Evolutionary conservation across 2,797 vertebrate species (phyloP).

Genomic region (Pipistrellus nathusii): DNA sequence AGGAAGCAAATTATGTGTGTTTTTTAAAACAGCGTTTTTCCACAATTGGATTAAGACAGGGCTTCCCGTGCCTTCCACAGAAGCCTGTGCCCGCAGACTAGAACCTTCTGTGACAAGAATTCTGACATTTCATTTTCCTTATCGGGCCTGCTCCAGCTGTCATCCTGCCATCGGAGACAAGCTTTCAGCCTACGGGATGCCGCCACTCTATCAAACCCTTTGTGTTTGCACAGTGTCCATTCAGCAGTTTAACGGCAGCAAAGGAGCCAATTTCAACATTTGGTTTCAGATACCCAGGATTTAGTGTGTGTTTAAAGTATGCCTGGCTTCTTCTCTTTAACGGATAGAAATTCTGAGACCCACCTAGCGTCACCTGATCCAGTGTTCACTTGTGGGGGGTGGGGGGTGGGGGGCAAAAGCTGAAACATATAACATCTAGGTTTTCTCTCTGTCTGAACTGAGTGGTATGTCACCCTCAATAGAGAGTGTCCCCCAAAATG

Average conservation of each 20-base stretch:
- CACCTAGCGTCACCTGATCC: not conserved
- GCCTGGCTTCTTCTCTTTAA: not conserved
- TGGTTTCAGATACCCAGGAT: constrained; percentile 57
- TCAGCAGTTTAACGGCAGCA: constrained; percentile 60
- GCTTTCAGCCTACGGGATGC: not conserved
- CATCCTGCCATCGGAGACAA: constrained; percentile 58
- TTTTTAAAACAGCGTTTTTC: constrained; percentile 7
- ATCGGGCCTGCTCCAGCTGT: constrained; percentile 69
- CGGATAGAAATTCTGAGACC: not conserved
- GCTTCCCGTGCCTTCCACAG: constrained; percentile 22
- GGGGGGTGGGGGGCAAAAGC: not conserved
- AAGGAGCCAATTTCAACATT: constrained; percentile 66
- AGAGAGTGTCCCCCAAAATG: too few species aligned
- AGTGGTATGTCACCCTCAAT: not conserved
- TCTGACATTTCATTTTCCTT: constrained; percentile 78
- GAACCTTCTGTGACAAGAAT: constrained; percentile 57
- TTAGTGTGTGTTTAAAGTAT: constrained; percentile 17
- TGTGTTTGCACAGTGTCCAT: constrained; percentile 70
- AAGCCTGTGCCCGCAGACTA: not conserved
- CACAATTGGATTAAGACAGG: constrained; percentile 54
- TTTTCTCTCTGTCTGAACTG: not conserved
- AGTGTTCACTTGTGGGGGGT: not conserved
- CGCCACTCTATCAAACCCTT: constrained; percentile 22
- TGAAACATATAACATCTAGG: not conserved
- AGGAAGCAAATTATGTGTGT: not conserved